Percentiles rank a stretch among this genome's conserved stretches.
These are phyloP conservation scores for Cossypha heuglini DNA, from an alignment of 2,797 vertebrate genomes.

Conservation along the genomic window DNA sequence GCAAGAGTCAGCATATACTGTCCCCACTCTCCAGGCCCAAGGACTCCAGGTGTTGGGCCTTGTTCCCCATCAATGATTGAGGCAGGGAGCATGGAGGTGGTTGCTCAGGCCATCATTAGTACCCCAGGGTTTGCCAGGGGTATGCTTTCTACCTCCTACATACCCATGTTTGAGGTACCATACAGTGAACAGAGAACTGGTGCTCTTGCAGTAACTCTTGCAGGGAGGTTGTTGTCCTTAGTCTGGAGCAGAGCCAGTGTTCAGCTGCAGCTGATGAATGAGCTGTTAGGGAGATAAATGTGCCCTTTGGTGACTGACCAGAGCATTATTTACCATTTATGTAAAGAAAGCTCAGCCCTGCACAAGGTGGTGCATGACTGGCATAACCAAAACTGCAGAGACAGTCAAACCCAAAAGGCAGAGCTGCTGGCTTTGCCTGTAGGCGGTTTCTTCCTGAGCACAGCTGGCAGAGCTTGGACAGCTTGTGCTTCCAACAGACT, in stretches of 20 bases:
- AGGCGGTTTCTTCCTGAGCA: background rate
- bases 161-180: background rate
- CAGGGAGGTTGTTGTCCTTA: background rate
- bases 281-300: background rate
- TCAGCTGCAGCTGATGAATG: background rate
- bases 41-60: too few relatives aligned
- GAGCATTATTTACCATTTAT: background rate
- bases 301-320: background rate
- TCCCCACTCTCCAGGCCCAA: background rate
- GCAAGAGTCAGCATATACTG: background rate
- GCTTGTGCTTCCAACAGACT: background rate
- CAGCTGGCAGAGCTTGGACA: background rate
- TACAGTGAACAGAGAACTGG: background rate
- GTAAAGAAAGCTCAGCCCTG: background rate
- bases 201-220: background rate
- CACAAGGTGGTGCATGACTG: background rate
- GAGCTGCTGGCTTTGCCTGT: background rate
- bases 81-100: background rate
- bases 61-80: background rate
- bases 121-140: background rate
- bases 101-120: background rate
- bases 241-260: background rate
- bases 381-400: background rate
- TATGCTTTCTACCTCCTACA: background rate
- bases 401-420: background rate